phyloP scores from a whole-genome alignment of 2,888 invertebrate species.

The Papilio protenor region DNA sequence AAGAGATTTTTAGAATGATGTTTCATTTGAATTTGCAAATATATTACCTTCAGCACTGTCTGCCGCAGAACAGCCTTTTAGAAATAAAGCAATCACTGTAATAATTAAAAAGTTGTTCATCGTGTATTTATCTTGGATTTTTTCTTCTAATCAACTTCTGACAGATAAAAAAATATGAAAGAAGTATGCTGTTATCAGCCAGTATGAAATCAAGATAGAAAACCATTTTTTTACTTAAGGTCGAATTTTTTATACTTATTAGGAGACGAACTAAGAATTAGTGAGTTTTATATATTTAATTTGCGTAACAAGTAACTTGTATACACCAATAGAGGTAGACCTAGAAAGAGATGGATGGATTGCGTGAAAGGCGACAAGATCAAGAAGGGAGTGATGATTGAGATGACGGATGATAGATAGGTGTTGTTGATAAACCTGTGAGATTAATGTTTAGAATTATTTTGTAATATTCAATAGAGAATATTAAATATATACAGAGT shows the following conservation, averaged over 20 bases:
- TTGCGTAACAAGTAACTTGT: background rate
- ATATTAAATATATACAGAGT: background rate
- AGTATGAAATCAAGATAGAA: background rate
- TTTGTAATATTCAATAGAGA: too few relatives aligned
- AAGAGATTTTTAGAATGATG: background rate
- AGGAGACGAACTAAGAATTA: background rate
- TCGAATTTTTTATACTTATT: background rate
- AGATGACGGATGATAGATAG: too few relatives aligned
- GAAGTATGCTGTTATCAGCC: conserved; percentile 6
- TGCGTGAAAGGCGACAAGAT: too few relatives aligned
- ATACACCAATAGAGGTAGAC: too few relatives aligned
- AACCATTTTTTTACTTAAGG: background rate
- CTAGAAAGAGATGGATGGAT: too few relatives aligned
- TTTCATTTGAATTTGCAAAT: background rate
- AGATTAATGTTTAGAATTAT: too few relatives aligned
- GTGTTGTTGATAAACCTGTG: too few relatives aligned
- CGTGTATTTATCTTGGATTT: background rate
- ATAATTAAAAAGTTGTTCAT: background rate
- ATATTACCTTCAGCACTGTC: conserved; percentile 1
- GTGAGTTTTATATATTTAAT: background rate
- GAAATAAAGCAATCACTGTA: background rate
- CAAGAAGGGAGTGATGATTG: too few relatives aligned
- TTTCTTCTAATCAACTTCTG: conserved; percentile 1
- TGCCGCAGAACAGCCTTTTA: background rate
- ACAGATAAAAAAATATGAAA: conserved; percentile 19